Evolutionary conservation across 2,888 invertebrate species (phyloP), one percentile per base, ranked within the genome.

Genomic region (Mellilla xanthometata): DNA sequence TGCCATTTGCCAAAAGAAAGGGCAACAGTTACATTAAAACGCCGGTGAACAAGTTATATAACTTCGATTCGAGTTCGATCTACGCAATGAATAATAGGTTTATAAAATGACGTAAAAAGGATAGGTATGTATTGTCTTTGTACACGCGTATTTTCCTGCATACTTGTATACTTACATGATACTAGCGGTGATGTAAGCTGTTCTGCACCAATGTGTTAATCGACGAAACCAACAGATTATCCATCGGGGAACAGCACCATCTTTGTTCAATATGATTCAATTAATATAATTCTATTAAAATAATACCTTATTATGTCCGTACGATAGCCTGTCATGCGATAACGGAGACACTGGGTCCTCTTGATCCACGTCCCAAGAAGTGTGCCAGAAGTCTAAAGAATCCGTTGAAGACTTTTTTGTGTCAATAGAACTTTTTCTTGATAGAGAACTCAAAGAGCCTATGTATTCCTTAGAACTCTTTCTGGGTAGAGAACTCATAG

Each of bases 381-480:
- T 91, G 43, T 94, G 91, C 82, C 93, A 92, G 33, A 91, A 90
- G 65, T 95, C 94, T 75, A 95, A 72, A 1, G 95, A 95, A 74
- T 95, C 95, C 24, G 93, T 93, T 0, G 95, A 95, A 41, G 88
- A 89, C 52, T 88, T 89, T 59, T 84, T 86, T 43, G 87, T 86
- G 49, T 87, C 88, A 15, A 86, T 84, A 0, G 87, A 88, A 62
- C 82, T 88, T 62, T 93, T 90, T 59, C 91, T 87, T 13, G 84
- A 80, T 9, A 90, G 56, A 0, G 85, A 83, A 56, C 75, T 81
- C 31, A 74, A 79, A 1, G 87, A 88, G 5, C 85, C 81, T 7
- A 50, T 47, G 32, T 49, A 34, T 29, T 61, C 60, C 43, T 50
- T 52, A 7, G 55, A 56, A 62, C 78, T 88, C 62, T 93, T 90